Conservation (phyloP, 2,797 vertebrate genomes). For the Coilia nasus region DNA sequence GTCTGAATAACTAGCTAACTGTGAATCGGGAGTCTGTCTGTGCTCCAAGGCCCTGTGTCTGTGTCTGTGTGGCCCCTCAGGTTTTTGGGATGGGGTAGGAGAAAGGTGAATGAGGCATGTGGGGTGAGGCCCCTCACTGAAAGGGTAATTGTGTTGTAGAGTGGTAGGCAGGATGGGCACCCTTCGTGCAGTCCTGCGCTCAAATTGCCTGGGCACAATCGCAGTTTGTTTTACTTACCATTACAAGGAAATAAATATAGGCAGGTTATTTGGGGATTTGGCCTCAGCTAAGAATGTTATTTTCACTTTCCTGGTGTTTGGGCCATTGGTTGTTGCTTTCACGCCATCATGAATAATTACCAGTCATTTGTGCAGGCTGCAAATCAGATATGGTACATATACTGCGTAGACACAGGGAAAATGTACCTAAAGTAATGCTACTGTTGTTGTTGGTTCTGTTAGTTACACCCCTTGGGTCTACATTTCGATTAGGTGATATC, state of each 20-base stretch:
- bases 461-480: not conserved
- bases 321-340: not conserved
- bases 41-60: constrained; percentile 39
- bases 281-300: constrained; percentile 44
- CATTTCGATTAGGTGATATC: not conserved
- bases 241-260: constrained; percentile 50
- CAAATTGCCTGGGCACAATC: constrained; percentile 41
- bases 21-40: constrained; percentile 38
- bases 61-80: constrained; percentile 27
- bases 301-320: constrained; percentile 20
- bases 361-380: not conserved
- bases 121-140: constrained; percentile 43
- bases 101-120: not conserved
- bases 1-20: not conserved
- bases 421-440: not conserved
- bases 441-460: not conserved
- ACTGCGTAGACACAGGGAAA: not conserved
- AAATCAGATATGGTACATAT: not conserved
- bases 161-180: constrained; percentile 40
- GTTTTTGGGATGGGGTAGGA: not conserved
- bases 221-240: constrained; percentile 51
- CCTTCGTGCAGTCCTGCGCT: not conserved
- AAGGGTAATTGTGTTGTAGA: constrained; percentile 53
- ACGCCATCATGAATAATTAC: not conserved
- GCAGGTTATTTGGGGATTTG: constrained; percentile 39